Conservation (phyloP, 2,888 invertebrate genomes). For the Ormyrus labotus region DNA sequence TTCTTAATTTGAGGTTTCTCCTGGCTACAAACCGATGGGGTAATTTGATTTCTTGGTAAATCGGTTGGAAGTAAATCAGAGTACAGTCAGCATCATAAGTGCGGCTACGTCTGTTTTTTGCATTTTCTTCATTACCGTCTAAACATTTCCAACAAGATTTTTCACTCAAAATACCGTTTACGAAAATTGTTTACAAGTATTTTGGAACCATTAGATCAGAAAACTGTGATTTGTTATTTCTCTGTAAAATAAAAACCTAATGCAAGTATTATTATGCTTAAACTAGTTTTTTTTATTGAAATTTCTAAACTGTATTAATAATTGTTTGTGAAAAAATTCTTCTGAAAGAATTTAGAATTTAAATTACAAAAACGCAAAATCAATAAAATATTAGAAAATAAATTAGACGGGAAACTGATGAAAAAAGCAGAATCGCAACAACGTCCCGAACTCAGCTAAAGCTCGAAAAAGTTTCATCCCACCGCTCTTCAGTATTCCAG, state of each 20-base stretch:
- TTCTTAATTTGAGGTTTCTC: conserved; percentile 73
- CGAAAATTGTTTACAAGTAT: too few relatives aligned
- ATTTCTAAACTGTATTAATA: not conserved
- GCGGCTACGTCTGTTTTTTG: conserved; percentile 56
- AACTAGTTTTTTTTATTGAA: too few relatives aligned
- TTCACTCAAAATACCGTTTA: not conserved
- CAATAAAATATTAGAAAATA: not conserved
- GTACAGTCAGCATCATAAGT: conserved; percentile 68
- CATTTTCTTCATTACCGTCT: not conserved
- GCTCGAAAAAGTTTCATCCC: conserved; percentile 33
- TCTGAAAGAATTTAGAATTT: not conserved
- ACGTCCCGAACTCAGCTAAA: conserved; percentile 43
- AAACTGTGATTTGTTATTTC: too few relatives aligned
- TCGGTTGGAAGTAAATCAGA: conserved; percentile 72
- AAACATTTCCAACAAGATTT: not conserved
- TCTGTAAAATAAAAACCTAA: too few relatives aligned
- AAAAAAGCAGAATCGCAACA: conserved; percentile 49
- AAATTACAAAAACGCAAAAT: conserved; percentile 2
- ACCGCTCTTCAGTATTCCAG: conserved; percentile 68
- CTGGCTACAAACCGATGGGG: conserved; percentile 58
- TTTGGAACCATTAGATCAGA: too few relatives aligned
- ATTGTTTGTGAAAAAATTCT: not conserved
- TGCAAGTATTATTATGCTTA: too few relatives aligned
- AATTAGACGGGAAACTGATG: conserved; percentile 41
- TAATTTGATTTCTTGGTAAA: conserved; percentile 73